Conservation (phyloP, 2,888 invertebrate genomes). For the Leucoptera coffeella region DNA sequence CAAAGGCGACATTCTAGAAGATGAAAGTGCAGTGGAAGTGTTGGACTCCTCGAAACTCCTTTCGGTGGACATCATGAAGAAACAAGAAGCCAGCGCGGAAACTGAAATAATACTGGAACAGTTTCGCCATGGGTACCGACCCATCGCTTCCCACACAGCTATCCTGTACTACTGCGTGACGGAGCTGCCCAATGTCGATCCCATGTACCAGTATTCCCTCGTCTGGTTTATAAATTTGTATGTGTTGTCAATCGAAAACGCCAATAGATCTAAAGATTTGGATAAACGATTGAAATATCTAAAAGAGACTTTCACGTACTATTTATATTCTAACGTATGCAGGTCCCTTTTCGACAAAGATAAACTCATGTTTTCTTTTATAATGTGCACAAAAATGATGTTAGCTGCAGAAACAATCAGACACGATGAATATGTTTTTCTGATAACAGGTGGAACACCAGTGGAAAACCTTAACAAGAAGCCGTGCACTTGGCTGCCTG, state of each 20-base stretch:
- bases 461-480: slow-evolving; percentile 60
- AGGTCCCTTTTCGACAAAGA: slow-evolving; percentile 83
- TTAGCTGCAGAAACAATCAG: slow-evolving; percentile 52
- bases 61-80: slow-evolving; percentile 75
- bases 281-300: slow-evolving; percentile 64
- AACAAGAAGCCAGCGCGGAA: slow-evolving; percentile 71
- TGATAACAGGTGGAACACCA: slow-evolving; percentile 71
- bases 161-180: slow-evolving; percentile 77
- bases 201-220: slow-evolving; percentile 85
- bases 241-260: slow-evolving; percentile 68
- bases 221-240: slow-evolving; percentile 84
- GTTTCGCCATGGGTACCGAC: slow-evolving; percentile 67
- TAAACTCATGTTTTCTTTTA: slow-evolving; percentile 75
- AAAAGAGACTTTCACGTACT: slow-evolving; percentile 71
- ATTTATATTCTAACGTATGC: slow-evolving; percentile 74
- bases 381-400: slow-evolving; percentile 68
- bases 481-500: slow-evolving; percentile 65
- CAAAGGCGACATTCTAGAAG: slow-evolving; percentile 86
- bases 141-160: slow-evolving; percentile 74
- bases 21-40: slow-evolving; percentile 83
- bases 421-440: slow-evolving; percentile 59
- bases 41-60: slow-evolving; percentile 79
- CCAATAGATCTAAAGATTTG: slow-evolving; percentile 64
- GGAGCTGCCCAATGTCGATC: slow-evolving; percentile 77
- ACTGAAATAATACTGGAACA: slow-evolving; percentile 73